Evolutionary conservation across 2,797 vertebrate species (phyloP).

Genomic region (Nannoperca australis): DNA sequence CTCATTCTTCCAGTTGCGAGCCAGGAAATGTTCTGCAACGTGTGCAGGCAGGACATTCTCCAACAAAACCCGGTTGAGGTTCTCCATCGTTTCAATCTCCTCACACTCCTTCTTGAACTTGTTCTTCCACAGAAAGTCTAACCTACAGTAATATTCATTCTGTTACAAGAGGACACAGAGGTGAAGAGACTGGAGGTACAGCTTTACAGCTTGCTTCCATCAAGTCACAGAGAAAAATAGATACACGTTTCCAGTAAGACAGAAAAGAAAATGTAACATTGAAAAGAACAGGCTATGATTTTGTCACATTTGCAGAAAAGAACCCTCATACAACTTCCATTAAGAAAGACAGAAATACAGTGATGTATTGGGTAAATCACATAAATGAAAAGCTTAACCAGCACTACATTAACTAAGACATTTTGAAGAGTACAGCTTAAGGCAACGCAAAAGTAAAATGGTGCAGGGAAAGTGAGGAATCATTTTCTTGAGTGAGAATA

Average conservation of each 20-base stretch:
- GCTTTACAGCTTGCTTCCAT: conserved; percentile 72
- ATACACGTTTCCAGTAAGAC: conserved; percentile 20
- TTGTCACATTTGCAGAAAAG: neutral
- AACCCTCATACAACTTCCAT: neutral
- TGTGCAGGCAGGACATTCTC: conserved; percentile 98
- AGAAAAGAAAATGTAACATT: conserved; percentile 5
- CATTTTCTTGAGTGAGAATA: conserved; percentile 3
- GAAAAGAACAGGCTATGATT: neutral
- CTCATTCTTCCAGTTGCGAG: conserved; percentile 97
- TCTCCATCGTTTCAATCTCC: conserved; percentile 99
- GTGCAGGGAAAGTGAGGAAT: conserved; percentile 4
- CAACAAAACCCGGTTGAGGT: conserved; percentile 95
- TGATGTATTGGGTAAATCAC: conserved; percentile 6
- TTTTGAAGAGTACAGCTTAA: neutral
- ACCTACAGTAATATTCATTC: conserved; percentile 96
- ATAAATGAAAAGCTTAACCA: conserved; percentile 1
- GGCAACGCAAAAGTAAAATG: neutral
- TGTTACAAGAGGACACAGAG: conserved; percentile 97
- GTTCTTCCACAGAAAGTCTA: conserved; percentile 99
- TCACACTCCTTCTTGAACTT: conserved; percentile 99
- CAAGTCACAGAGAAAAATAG: conserved; percentile 70
- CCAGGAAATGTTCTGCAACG: conserved; percentile 97
- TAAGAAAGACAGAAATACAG: neutral
- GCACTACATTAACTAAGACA: neutral
- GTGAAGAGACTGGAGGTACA: conserved; percentile 94